These are phyloP conservation scores for Polydrusus tereticollis DNA, from an alignment of 2,888 invertebrate species.

Conservation along the genomic window DNA sequence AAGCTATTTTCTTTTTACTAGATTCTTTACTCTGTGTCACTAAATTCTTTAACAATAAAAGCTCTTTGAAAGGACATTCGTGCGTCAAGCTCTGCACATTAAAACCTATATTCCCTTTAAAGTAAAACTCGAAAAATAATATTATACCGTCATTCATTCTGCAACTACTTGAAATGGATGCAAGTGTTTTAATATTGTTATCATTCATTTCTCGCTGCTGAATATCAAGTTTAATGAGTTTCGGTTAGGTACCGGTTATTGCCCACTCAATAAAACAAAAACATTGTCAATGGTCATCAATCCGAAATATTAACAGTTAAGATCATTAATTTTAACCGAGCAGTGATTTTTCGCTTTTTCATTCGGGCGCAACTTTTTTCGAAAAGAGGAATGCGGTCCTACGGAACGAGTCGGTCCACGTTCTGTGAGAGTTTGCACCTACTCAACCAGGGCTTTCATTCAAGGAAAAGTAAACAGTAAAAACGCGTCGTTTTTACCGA, in stretches of 20 bases:
- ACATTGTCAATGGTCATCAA: constrained; percentile 40
- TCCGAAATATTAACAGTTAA: constrained; percentile 47
- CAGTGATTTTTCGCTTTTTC: constrained; percentile 46
- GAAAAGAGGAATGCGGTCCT: constrained; percentile 32
- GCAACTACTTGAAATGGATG: no score
- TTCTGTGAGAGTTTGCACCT: constrained; percentile 56
- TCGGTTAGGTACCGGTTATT: constrained; percentile 29
- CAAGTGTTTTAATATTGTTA: background rate
- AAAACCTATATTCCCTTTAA: no score
- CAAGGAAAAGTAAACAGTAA: constrained; percentile 49
- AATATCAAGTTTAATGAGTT: constrained; percentile 11
- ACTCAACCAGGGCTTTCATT: constrained; percentile 50
- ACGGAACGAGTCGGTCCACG: constrained; percentile 33
- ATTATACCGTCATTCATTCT: no score
- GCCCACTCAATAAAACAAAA: constrained; percentile 27
- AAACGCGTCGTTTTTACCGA: constrained; percentile 48
- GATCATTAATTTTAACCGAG: constrained; percentile 47
- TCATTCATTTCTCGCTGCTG: background rate
- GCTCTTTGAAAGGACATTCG: no score
- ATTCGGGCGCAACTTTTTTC: constrained; percentile 33
- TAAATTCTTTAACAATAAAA: no score
- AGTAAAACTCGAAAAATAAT: no score
- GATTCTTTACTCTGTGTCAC: no score
- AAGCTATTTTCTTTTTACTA: no score
- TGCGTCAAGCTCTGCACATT: no score